Base-by-base conservation (phyloP, 92 coral and sea anemone species). In the Hydrozoanthus gracilis region DNA sequence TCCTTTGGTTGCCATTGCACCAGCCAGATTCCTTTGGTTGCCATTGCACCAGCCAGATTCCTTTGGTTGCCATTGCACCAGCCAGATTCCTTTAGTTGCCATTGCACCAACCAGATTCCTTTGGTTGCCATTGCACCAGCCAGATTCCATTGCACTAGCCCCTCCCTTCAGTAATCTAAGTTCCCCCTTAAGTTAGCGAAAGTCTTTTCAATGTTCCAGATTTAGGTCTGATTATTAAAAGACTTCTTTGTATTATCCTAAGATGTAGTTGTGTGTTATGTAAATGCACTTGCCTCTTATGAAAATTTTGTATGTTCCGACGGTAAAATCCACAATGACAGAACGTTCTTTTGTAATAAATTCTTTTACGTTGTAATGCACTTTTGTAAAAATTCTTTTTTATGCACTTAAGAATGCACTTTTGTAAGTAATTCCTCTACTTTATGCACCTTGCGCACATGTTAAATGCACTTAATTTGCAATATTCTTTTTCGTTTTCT, bases 371-470 rank as follows among this genome's bases (percentile, higher is more conserved):
- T 27, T 27, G 2, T 27, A 60, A 71, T 71, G 51, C 77, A 72
- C 3, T 46, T 72, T 15, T 64, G 46, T 20, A 2, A 5, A 18
- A 67, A 67, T 67, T 39, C 72, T 27, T 27, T 27, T 35, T 68
- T 35, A 68, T 15, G 73, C 73, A 68, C 73, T 14, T 76, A 51
- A 27, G 45, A 61, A 20, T 47, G 74, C 85, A 65, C 85, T 64
- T 71, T 73, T 14, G 8, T 73, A 68, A 68, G 48, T 68, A 8
- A 68, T 27, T 27, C 48, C 39, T 58, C 7, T 35, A 68, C 6
- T 35, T 68, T 35, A 68, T 15, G 73, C 73, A 68, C 73, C 46
- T 76, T 76, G 80, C 60, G n/a, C 61, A 50, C 9, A n/a, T 62
- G n/a, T 62, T 8, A 49, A n/a, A 47, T 46, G 54, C 78, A 73